Conservation (phyloP, 2,113 vertebrate species). For the Eudyptes chrysolophus region DNA sequence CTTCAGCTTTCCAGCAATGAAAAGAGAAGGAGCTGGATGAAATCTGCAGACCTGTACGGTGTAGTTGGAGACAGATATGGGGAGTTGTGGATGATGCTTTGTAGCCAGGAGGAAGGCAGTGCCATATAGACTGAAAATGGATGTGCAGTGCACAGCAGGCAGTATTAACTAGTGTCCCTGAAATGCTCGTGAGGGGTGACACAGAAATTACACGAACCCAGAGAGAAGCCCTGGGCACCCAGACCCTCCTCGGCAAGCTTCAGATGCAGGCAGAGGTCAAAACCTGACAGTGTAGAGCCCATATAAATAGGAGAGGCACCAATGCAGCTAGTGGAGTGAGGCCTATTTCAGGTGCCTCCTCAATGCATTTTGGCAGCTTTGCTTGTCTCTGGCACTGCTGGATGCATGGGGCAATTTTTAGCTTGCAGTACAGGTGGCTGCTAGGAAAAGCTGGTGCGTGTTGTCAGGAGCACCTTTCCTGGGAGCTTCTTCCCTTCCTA, state of each 20-base stretch:
- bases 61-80: neutral
- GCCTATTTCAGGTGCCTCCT: neutral
- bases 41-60: neutral
- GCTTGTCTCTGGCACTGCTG: neutral
- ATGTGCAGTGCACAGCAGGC: neutral
- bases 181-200: neutral
- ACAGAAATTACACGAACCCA: neutral
- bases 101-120: neutral
- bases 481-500: neutral
- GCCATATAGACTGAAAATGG: neutral
- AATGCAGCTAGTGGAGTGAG: neutral
- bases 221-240: neutral
- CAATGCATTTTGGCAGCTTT: neutral
- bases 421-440: neutral
- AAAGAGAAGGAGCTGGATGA: neutral
- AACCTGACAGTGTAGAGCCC: neutral
- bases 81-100: neutral
- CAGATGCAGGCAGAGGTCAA: neutral
- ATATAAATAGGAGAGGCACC: neutral
- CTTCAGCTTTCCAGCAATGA: neutral
- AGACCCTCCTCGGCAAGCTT: neutral
- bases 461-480: neutral
- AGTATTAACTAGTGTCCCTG: fast-evolving
- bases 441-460: neutral
- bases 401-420: neutral